These are phyloP conservation scores for Aurelia sp. DNA, from an alignment of 30 jellyfish, hydroid and myxozoan genomes.

Conservation along the genomic window DNA sequence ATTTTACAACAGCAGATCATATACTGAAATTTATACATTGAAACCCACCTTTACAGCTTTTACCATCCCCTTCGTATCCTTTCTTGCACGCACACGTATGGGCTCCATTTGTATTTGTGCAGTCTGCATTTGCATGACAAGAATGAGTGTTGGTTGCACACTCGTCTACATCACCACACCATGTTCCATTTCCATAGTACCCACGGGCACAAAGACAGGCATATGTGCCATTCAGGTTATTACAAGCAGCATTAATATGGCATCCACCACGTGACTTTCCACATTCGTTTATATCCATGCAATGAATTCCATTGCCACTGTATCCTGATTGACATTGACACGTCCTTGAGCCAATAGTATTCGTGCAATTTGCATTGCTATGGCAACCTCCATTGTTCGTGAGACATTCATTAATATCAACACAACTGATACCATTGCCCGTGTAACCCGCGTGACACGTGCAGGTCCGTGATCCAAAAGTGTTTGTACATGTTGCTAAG, in stretches of 20 bases:
- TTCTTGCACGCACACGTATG: conserved; percentile 47
- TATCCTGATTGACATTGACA: conserved; percentile 65
- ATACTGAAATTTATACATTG: no score
- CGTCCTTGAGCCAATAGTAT: conserved; percentile 44
- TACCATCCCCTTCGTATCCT: conserved; percentile 70
- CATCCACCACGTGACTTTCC: conserved; percentile 40
- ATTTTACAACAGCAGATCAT: no score
- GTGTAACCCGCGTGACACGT: conserved; percentile 57
- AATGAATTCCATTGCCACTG: conserved; percentile 50
- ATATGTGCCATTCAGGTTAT: conserved; percentile 62
- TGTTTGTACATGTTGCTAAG: conserved; percentile 54
- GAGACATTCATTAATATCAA: conserved; percentile 74
- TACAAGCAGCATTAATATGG: conserved; percentile 69
- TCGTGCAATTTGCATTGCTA: conserved; percentile 47
- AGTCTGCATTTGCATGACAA: conserved; percentile 55
- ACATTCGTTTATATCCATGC: conserved; percentile 66
- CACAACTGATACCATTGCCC: conserved; percentile 62
- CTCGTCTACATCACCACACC: conserved; percentile 63
- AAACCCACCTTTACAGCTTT: conserved; percentile 28
- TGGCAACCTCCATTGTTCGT: conserved; percentile 45
- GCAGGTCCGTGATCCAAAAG: conserved; percentile 60
- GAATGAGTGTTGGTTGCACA: conserved; percentile 18
- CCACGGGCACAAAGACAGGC: conserved; percentile 66
- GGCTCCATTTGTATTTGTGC: conserved; percentile 46
- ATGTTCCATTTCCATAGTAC: conserved; percentile 61